Evolutionary conservation across 2,797 vertebrate species (phyloP), one percentile per base, ranked within the genome.

Genomic region (Graptemys geographica): DNA sequence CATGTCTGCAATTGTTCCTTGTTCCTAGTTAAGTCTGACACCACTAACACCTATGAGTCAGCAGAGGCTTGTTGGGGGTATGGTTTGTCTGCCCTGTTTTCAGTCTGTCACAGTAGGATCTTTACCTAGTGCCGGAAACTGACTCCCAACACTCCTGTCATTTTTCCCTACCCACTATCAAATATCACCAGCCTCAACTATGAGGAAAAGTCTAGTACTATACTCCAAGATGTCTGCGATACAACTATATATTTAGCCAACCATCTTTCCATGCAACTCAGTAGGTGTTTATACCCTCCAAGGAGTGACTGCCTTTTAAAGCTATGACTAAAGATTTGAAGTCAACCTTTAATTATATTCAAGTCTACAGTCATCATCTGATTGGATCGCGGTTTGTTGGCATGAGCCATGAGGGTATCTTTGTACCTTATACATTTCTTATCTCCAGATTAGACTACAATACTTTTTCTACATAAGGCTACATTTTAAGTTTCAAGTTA

Each of bases 1-100:
- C 72, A 88, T 94, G 95, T 97, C 97, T 97, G 95, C 86, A 96
- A 79, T 88, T 79, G 82, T 95, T 97, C 94, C 96, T 95, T 96
- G 89, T 96, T 96, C 92, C 93, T 93, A 94, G 94, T 96, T 93
- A 94, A 85, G 93, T 96, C 76, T 97, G 94, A 93, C 93, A 96
- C 95, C 89, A 95, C 95, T 89, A 98, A 96, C 89, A 94, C 93
- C 85, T 97, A 91, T 97, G 97, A 98, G 93, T 97, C 96, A 97
- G 91, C 11, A 0, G 81, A 96, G 81, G 79, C 91, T 96, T 92
- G 87, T 92, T 87, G 87, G 87, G 87, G 93, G 93, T 88, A 89
- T 76, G 80, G 86, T 95, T 96, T 90, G 95, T 90, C 78, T 94
- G 86, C 82, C 72, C 87, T 95, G 92, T 96, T 98, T 97, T 93